Evolutionary conservation across 2,888 invertebrate genomes (phyloP).

Genomic region (Chaitophorus viminalis): DNA sequence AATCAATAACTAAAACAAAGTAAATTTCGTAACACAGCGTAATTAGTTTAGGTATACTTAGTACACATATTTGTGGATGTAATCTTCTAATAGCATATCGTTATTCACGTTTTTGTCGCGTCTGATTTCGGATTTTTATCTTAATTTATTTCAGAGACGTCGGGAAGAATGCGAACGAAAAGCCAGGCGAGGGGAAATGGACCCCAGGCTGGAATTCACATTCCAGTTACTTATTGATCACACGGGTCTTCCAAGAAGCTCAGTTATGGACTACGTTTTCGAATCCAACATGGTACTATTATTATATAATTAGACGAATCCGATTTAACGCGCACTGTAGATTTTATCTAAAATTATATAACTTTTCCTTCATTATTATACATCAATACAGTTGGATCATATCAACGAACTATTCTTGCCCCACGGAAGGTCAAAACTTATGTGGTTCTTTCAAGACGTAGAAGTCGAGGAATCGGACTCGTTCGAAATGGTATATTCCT

Average conservation of each 20-base stretch:
- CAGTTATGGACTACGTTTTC: slow-evolving; percentile 90
- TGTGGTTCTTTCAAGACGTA: slow-evolving; percentile 90
- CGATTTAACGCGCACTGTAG: neutral
- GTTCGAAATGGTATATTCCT: slow-evolving; percentile 34
- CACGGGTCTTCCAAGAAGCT: slow-evolving; percentile 81
- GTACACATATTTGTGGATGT: too few species aligned
- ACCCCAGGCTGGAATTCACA: slow-evolving; percentile 88
- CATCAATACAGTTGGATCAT: slow-evolving; percentile 76
- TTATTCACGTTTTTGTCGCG: too few species aligned
- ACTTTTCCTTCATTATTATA: neutral
- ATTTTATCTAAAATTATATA: neutral
- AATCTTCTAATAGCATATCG: too few species aligned
- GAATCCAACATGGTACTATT: slow-evolving; percentile 83
- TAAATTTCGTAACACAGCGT: too few species aligned
- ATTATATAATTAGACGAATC: too few species aligned
- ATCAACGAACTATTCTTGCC: slow-evolving; percentile 88
- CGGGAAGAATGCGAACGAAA: slow-evolving; percentile 93
- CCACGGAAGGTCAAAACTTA: slow-evolving; percentile 83
- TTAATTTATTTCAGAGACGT: slow-evolving; percentile 71
- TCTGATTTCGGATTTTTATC: neutral
- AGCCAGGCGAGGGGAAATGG: slow-evolving; percentile 90
- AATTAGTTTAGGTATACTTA: too few species aligned
- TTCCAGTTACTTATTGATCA: slow-evolving; percentile 89
- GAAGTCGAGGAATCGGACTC: slow-evolving; percentile 73
- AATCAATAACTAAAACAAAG: too few species aligned